A percentile compares a stretch with the other conserved stretches of the same genome.
Conservation (phyloP, 1,140 invertebrate genomes). For the Euwallacea similis region DNA sequence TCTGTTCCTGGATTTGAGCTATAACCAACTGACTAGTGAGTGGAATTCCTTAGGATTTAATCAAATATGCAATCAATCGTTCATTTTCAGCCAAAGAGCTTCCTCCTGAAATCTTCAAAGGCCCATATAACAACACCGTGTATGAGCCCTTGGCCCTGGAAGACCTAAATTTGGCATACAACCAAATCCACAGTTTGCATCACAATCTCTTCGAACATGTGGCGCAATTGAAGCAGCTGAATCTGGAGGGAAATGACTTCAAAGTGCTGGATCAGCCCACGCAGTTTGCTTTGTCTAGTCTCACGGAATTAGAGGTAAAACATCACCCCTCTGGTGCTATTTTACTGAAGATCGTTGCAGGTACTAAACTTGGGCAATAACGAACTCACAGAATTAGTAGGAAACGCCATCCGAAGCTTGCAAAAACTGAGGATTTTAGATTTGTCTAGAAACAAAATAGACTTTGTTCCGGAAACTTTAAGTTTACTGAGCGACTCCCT, state of each 20-base stretch:
- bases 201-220: constrained; percentile 72
- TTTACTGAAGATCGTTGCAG: constrained; percentile 49
- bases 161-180: constrained; percentile 67
- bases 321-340: too few relatives aligned
- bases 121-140: constrained; percentile 58
- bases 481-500: constrained; percentile 56
- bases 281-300: constrained; percentile 60
- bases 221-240: constrained; percentile 63
- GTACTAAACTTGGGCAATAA: constrained; percentile 62
- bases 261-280: constrained; percentile 64
- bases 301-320: constrained; percentile 61
- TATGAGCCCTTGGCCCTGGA: constrained; percentile 67
- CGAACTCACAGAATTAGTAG: constrained; percentile 55
- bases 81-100: constrained; percentile 42
- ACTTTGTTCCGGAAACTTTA: constrained; percentile 59
- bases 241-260: constrained; percentile 70
- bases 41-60: constrained; percentile 30
- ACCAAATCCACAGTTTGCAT: constrained; percentile 67
- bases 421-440: constrained; percentile 58
- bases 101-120: constrained; percentile 61
- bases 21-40: constrained; percentile 66
- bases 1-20: constrained; percentile 70
- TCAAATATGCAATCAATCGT: not conserved
- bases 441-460: constrained; percentile 61
- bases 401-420: constrained; percentile 55